Percentiles rank a stretch among this genome's conserved stretches.
Conservation (phyloP, 2,797 vertebrate genomes). For the Anas capensis region DNA sequence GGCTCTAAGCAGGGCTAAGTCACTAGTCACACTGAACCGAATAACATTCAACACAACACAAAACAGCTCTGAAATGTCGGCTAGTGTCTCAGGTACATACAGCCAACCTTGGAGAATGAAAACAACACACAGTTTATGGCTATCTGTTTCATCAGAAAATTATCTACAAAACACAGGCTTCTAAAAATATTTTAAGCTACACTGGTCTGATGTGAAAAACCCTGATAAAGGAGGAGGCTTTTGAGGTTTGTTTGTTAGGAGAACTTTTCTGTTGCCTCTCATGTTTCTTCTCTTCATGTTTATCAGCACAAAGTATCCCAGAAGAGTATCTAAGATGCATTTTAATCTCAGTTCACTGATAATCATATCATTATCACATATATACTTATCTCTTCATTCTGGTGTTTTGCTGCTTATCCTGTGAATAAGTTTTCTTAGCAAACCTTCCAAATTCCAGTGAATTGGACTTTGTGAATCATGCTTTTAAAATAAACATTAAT, state of each 20-base stretch:
- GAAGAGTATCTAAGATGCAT: background rate
- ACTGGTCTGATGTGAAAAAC: too few relatives aligned
- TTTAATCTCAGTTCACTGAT: background rate
- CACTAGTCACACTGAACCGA: background rate
- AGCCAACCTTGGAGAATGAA: background rate
- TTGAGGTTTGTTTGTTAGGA: background rate
- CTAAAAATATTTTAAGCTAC: background rate
- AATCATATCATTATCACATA: background rate
- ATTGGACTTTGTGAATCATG: background rate
- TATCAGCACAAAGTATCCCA: background rate
- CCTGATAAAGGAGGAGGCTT: too few relatives aligned
- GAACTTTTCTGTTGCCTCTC: background rate
- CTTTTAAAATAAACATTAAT: too few relatives aligned
- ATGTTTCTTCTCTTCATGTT: background rate
- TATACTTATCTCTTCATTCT: background rate
- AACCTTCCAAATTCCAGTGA: background rate
- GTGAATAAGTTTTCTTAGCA: background rate
- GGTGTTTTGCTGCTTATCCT: background rate
- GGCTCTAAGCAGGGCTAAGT: background rate
- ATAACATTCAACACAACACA: background rate
- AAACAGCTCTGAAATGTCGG: background rate
- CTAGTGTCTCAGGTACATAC: background rate
- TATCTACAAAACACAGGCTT: background rate
- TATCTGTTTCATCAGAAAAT: background rate
- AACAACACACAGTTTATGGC: background rate